These are phyloP conservation scores for Trissoscelio sp. DNA, from an alignment of 2,888 invertebrate species.

Conservation along the genomic window DNA sequence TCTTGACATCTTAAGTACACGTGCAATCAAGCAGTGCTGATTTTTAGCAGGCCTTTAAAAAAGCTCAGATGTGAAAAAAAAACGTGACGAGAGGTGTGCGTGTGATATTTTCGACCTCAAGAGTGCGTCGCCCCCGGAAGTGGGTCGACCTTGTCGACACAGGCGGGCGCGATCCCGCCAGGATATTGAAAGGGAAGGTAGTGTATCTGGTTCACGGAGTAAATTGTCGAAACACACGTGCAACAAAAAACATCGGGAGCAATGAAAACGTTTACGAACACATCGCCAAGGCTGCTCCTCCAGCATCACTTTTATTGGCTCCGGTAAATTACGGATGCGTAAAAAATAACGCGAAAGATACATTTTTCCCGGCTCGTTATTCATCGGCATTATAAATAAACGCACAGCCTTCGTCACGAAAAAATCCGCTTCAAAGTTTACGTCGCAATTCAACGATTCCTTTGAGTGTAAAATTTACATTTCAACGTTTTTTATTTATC, in stretches of 20 bases:
- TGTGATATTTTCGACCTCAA: conserved; percentile 61
- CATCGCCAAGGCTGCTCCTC: conserved; percentile 55
- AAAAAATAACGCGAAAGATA: conserved; percentile 54
- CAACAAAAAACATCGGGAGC: conserved; percentile 34
- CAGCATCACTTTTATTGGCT: conserved; percentile 57
- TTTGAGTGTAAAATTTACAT: conserved; percentile 12
- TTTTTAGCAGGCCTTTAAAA: no score
- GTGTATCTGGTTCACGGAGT: conserved; percentile 55
- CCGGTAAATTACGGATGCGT: conserved; percentile 47
- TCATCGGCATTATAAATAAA: conserved; percentile 59
- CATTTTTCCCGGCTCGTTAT: conserved; percentile 46
- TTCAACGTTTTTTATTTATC: conserved; percentile 8
- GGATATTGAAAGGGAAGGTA: conserved; percentile 56
- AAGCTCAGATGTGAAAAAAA: no score
- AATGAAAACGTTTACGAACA: conserved; percentile 23
- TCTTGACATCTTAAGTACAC: no score
- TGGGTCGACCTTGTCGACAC: conserved; percentile 67
- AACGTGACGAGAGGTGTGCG: no score
- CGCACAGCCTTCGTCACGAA: conserved; percentile 41
- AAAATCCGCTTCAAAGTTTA: conserved; percentile 31
- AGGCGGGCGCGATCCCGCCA: conserved; percentile 12
- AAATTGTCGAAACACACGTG: conserved; percentile 54
- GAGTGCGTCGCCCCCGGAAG: conserved; percentile 72
- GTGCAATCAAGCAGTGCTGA: no score
- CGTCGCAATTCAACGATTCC: conserved; percentile 25